These are phyloP conservation scores for Pandemis corylana DNA, from an alignment of 2,888 invertebrate genomes.

Conservation along the genomic window DNA sequence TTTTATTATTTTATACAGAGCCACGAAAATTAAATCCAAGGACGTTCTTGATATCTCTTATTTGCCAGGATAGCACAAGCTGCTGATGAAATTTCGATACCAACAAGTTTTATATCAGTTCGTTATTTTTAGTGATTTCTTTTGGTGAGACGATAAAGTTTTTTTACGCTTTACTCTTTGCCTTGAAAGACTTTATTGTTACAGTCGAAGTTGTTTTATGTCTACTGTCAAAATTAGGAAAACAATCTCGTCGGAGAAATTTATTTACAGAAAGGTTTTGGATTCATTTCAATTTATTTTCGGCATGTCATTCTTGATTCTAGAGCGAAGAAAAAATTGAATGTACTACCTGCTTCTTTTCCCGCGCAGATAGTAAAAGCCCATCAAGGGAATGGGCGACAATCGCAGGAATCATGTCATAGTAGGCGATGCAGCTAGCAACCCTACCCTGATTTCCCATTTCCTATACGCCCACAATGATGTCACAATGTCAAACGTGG, in stretches of 20 bases:
- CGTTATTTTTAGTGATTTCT: constrained; percentile 37
- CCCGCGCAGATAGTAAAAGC: no score
- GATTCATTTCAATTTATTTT: neutral
- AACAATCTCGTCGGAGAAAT: neutral
- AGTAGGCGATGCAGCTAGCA: no score
- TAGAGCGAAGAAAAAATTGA: no score
- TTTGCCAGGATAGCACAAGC: constrained; percentile 19
- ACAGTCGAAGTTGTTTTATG: constrained; percentile 30
- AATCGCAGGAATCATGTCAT: no score
- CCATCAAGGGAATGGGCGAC: no score
- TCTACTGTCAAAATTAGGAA: neutral
- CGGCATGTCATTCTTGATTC: neutral
- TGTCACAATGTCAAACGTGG: no score
- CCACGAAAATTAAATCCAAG: constrained; percentile 20
- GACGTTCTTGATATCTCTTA: constrained; percentile 27
- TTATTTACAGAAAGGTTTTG: neutral
- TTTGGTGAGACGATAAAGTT: constrained; percentile 28
- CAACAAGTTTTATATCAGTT: constrained; percentile 35
- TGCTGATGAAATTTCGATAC: constrained; percentile 41
- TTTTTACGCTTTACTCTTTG: constrained; percentile 2
- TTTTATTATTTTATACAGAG: constrained; percentile 7
- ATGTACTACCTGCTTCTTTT: no score
- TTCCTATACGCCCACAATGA: no score
- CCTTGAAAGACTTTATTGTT: constrained; percentile 17
- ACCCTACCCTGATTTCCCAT: no score